These are phyloP conservation scores for Tor tambroides DNA, from an alignment of 2,113 vertebrate species.

Conservation along the genomic window DNA sequence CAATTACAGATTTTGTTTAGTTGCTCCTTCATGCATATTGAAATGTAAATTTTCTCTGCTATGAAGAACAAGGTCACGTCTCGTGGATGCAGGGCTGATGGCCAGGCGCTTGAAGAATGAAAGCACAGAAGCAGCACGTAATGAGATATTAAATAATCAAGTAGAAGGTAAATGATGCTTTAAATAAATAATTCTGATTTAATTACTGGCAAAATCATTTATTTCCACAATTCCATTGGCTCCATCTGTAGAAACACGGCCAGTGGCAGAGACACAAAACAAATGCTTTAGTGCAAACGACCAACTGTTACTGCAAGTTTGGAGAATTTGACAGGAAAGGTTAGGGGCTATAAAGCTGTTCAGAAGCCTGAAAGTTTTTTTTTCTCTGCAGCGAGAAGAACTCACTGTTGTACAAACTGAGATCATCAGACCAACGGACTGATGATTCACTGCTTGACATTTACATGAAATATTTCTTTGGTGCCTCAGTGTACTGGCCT, in stretches of 20 bases:
- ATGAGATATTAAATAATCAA: constrained; percentile 36
- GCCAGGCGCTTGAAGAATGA: constrained; percentile 18
- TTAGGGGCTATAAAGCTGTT: constrained; percentile 25
- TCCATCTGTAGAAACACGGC: constrained; percentile 25
- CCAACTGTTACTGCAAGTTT: constrained; percentile 34
- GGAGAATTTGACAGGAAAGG: constrained; percentile 46
- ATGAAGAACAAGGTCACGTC: constrained; percentile 51
- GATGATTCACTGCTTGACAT: constrained; percentile 27
- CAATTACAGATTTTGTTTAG: constrained; percentile 56
- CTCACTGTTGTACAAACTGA: not conserved
- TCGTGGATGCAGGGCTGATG: constrained; percentile 26
- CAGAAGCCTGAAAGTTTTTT: not conserved
- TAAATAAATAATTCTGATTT: constrained; percentile 29
- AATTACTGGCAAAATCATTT: constrained; percentile 40
- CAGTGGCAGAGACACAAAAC: constrained; percentile 23
- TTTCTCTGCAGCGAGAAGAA: not conserved
- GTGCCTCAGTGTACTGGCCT: constrained; percentile 21
- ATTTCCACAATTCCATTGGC: constrained; percentile 6
- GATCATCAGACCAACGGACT: not conserved
- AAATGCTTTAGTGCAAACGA: not conserved
- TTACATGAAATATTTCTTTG: constrained; percentile 25
- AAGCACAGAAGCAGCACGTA: constrained; percentile 3
- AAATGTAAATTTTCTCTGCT: constrained; percentile 24
- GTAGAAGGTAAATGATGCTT: constrained; percentile 43
- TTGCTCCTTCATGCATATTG: constrained; percentile 40